Conservation (phyloP, 23 tunicate genomes). For the Botrylloides violaceus region DNA sequence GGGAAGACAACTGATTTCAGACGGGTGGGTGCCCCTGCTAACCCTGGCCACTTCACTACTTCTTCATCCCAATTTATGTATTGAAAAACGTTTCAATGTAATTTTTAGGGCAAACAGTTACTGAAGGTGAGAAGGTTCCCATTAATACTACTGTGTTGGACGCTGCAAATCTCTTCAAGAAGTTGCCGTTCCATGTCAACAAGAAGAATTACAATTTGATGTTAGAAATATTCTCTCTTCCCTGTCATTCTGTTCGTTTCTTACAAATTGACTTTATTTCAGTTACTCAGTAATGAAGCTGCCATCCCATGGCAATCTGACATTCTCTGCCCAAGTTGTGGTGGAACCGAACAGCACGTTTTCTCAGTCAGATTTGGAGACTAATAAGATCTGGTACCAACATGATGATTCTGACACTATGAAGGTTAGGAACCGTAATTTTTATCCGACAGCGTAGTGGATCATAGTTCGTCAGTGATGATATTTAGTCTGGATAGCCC, state of each 20-base stretch:
- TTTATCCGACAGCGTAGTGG: too few species aligned
- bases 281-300: conserved; percentile 1
- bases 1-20: too few species aligned
- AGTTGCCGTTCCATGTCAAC: conserved; percentile 5
- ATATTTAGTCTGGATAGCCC: too few species aligned
- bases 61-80: too few species aligned
- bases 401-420: conserved; percentile 24
- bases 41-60: too few species aligned
- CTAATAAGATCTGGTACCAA: not conserved
- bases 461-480: too few species aligned
- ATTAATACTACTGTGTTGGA: conserved; percentile 29
- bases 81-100: too few species aligned
- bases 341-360: conserved; percentile 1
- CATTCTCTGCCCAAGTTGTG: conserved; percentile 9
- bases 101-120: conserved; percentile 1
- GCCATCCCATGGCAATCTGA: conserved; percentile 18
- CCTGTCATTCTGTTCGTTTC: too few species aligned
- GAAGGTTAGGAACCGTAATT: conserved; percentile 5
- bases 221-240: conserved; percentile 9
- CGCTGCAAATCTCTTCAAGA: conserved; percentile 52
- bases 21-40: too few species aligned
- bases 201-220: conserved; percentile 18
- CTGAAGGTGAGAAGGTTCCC: conserved; percentile 44
- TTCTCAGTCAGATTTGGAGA: conserved; percentile 3
- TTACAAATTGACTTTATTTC: not conserved